Conservation (phyloP, 1,140 invertebrate genomes). For the Zaprionus ornatus region DNA sequence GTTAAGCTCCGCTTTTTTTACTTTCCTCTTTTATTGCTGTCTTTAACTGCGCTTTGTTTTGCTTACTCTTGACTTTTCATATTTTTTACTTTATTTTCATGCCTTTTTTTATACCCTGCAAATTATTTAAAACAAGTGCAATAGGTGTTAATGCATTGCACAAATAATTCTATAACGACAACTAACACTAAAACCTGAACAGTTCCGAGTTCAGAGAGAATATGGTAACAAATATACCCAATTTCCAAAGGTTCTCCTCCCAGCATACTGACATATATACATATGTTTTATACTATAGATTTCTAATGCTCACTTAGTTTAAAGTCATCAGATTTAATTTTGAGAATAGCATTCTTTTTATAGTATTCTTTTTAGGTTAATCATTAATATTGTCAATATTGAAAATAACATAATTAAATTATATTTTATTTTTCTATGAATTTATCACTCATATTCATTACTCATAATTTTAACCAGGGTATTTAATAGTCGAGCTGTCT, state of each 20-base stretch:
- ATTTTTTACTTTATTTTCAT: slow-evolving; percentile 3
- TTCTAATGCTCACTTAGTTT: not conserved
- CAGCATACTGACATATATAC: no score
- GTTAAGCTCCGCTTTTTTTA: not conserved
- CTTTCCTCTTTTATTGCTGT: not conserved
- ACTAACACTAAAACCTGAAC: no score
- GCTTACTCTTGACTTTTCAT: slow-evolving; percentile 10
- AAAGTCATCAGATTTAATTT: no score
- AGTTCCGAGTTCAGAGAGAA: no score
- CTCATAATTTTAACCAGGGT: not conserved
- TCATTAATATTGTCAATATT: no score
- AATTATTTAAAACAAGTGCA: not conserved
- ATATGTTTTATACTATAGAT: no score
- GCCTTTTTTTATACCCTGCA: not conserved
- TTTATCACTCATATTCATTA: not conserved
- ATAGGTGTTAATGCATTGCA: not conserved
- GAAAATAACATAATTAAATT: not conserved
- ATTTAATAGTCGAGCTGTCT: not conserved
- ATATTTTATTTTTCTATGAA: not conserved
- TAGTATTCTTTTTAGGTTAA: no score
- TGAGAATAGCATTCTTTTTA: no score
- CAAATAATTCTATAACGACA: no score
- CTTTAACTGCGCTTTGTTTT: slow-evolving; percentile 22
- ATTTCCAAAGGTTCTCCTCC: no score
- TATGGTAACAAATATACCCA: no score